A percentile compares a stretch with the other conserved stretches of the same genome.
phyloP scores from a whole-genome alignment of 35 echinoderm and acorn worm genomes.

The Apostichopus californicus region DNA sequence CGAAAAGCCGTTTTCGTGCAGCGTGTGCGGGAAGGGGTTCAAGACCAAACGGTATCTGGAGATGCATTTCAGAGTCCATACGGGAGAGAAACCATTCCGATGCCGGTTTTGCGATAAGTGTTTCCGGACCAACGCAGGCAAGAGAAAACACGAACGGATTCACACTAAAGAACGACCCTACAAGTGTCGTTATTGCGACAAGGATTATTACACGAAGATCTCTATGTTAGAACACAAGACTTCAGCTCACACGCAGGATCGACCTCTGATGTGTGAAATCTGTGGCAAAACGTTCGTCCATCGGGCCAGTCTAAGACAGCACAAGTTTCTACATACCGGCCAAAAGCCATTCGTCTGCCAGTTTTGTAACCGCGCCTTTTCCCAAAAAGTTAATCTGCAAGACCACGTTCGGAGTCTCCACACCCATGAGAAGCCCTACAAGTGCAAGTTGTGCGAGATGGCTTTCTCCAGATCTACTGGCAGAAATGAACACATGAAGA shows the following conservation, averaged over 20 bases:
- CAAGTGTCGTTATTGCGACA: slow-evolving; percentile 66
- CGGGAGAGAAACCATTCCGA: slow-evolving; percentile 47
- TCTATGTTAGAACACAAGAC: slow-evolving; percentile 48
- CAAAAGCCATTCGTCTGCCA: slow-evolving; percentile 22
- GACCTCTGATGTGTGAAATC: slow-evolving; percentile 38
- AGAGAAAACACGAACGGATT: slow-evolving; percentile 59
- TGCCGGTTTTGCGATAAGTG: slow-evolving; percentile 56
- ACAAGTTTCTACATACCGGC: slow-evolving; percentile 44
- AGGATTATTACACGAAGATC: slow-evolving; percentile 56
- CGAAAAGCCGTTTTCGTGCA: slow-evolving; percentile 66
- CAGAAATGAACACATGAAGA: slow-evolving; percentile 62
- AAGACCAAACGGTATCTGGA: slow-evolving; percentile 61
- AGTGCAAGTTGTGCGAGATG: slow-evolving; percentile 63
- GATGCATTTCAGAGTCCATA: slow-evolving; percentile 62
- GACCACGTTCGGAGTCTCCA: slow-evolving; percentile 55
- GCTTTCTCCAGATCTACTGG: slow-evolving; percentile 60
- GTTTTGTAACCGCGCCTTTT: slow-evolving; percentile 23
- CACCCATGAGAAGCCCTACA: slow-evolving; percentile 76
- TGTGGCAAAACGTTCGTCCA: slow-evolving; percentile 46
- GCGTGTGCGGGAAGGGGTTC: slow-evolving; percentile 49
- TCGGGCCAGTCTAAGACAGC: slow-evolving; percentile 11
- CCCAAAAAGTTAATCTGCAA: slow-evolving; percentile 29
- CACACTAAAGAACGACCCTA: slow-evolving; percentile 77
- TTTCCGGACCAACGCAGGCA: slow-evolving; percentile 40
- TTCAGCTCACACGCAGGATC: background rate